These are phyloP conservation scores for Arnoldichthys spilopterus DNA, from an alignment of 2,797 vertebrate genomes.

Conservation along the genomic window DNA sequence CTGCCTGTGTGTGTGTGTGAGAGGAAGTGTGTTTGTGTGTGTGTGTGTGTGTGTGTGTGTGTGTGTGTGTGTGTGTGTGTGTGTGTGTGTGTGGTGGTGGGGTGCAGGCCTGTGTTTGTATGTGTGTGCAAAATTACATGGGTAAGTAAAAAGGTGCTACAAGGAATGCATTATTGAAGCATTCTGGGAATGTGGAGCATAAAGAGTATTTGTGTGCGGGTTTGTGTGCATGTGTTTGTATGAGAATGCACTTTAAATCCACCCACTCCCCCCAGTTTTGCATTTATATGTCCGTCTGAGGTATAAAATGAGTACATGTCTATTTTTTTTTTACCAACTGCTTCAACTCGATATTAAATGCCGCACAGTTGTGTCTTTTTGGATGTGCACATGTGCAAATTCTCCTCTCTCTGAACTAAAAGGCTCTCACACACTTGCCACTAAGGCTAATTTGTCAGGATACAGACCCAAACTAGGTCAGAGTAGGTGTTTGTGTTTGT, in stretches of 20 bases:
- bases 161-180: slow-evolving; percentile 30
- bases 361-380: slow-evolving; percentile 28
- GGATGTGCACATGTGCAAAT: slow-evolving; percentile 40
- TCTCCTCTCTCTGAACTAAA: slow-evolving; percentile 16
- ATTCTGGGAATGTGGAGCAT: slow-evolving; percentile 26
- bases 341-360: slow-evolving; percentile 22
- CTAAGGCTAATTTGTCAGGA: slow-evolving; percentile 53
- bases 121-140: slow-evolving; percentile 44
- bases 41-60: neutral
- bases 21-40: slow-evolving; percentile 52
- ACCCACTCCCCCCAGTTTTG: neutral
- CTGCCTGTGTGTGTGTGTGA: slow-evolving; percentile 59
- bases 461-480: slow-evolving; percentile 51
- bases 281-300: neutral
- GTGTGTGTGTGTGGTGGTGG: slow-evolving; percentile 41
- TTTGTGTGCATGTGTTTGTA: slow-evolving; percentile 24
- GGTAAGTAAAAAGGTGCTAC: slow-evolving; percentile 26
- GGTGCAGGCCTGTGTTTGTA: slow-evolving; percentile 19
- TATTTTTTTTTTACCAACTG: slow-evolving; percentile 13
- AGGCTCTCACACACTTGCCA: slow-evolving; percentile 62
- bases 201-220: slow-evolving; percentile 20
- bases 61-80: slow-evolving; percentile 46
- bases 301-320: neutral
- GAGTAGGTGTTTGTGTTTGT: slow-evolving; percentile 52
- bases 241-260: slow-evolving; percentile 12